Percentiles rank a stretch among this genome's conserved stretches.
These are phyloP conservation scores for Sepiola atlantica DNA, from an alignment of 2,888 invertebrate species.

Conservation along the genomic window DNA sequence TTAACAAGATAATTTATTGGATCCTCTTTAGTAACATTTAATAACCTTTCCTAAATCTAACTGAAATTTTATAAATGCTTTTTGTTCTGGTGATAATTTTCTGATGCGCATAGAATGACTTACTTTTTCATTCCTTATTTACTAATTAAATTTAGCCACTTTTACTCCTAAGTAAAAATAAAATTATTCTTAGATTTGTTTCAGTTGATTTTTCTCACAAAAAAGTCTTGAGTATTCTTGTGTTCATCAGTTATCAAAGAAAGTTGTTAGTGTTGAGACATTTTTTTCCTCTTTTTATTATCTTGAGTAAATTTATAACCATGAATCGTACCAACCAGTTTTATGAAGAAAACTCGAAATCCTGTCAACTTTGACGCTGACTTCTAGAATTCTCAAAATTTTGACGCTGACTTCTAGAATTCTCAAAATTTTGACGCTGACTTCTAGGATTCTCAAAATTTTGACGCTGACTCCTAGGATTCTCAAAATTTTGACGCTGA, in stretches of 20 bases:
- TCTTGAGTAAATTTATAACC: not conserved
- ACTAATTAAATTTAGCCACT: not conserved
- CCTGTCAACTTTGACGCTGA: not conserved
- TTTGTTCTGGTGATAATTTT: not conserved
- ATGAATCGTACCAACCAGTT: not conserved
- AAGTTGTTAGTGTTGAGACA: not conserved
- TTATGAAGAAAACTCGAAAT: not conserved
- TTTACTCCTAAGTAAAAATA: not conserved
- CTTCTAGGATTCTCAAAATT: no score
- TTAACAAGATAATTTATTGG: not conserved
- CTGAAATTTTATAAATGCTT: not conserved
- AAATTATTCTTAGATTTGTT: not conserved
- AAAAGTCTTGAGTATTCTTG: not conserved
- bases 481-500: no score
- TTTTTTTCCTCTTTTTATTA: not conserved
- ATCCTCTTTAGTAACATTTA: not conserved
- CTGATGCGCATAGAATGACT: not conserved
- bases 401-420: no score
- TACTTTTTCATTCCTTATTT: not conserved
- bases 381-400: no score
- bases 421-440: no score
- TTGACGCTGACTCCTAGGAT: no score
- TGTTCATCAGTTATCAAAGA: not conserved
- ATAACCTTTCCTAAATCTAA: not conserved
- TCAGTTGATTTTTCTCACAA: not conserved